phyloP scores from a whole-genome alignment of 2,888 invertebrate species.

The Venustoraphidia nigricollis region DNA sequence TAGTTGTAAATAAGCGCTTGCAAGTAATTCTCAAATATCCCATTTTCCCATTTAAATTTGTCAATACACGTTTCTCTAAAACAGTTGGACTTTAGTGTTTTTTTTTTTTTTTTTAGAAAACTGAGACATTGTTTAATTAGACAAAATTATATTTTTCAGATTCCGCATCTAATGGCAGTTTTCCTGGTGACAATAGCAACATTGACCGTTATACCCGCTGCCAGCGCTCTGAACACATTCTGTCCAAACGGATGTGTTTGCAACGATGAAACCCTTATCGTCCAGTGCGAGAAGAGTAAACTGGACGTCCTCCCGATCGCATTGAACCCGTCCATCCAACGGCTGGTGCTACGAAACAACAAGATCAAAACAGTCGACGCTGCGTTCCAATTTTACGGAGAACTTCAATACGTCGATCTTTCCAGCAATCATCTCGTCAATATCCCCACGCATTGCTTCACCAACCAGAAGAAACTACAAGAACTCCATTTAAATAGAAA shows the following conservation, averaged over 20 bases:
- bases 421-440: constrained; percentile 72
- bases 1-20: no score
- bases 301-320: constrained; percentile 83
- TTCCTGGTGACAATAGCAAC: not conserved
- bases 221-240: constrained; percentile 24
- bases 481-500: constrained; percentile 74
- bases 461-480: constrained; percentile 64
- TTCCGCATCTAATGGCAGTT: not conserved
- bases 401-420: constrained; percentile 70
- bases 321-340: constrained; percentile 77
- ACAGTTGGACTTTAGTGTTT: no score
- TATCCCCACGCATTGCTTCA: constrained; percentile 64
- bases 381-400: constrained; percentile 77
- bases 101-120: no score
- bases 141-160: not conserved
- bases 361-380: constrained; percentile 79
- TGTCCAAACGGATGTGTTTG: constrained; percentile 81
- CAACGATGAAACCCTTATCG: constrained; percentile 78
- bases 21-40: no score
- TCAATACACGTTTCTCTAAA: no score
- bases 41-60: no score
- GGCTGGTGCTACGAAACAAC: constrained; percentile 70
- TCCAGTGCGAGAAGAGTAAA: constrained; percentile 71
- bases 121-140: no score
- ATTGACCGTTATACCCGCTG: not conserved